Base-by-base conservation (phyloP, 2,113 vertebrate species). In the Plecturocebus donacophilus region DNA sequence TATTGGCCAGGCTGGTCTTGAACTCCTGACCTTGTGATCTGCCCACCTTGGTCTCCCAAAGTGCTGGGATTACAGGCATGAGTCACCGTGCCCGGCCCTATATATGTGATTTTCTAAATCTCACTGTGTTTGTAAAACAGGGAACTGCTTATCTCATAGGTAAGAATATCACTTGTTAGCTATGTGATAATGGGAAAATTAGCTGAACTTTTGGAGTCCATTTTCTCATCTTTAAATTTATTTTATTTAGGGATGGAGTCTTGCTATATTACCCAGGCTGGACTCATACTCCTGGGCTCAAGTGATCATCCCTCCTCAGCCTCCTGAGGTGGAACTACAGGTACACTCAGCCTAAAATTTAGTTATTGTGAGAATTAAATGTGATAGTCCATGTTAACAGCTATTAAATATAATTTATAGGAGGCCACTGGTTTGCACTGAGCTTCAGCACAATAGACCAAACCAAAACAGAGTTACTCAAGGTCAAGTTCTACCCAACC, bases 291-390 rank as follows among this genome's bases (percentile, higher is more conserved):
- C n/a, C 19, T 40, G 70, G 70, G 9, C 20, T 73, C 70, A 40
- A 73, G 70, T 40, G n/a, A 73, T 73, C n/a, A 10, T 71, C 70
- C n/a, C 9, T 12, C 20, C 19, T 73, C 70, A 73, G 70, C n/a
- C 70, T 73, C n/a, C 70, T 38, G 20, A 73, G n/a, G 20, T 73
- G 70, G 70, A 10, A 73, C 20, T 73, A 73, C 13, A 45, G 38
- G 23, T 23, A 6, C 12, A 45, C 12, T 42, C 23, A 75, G 23
- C 42, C 45, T 91, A 75, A 76, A 82, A 54, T 73, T 93, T 54
- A 83, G 32, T 94, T 84, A 94, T 79, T 87, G 70, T 71, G 87
- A 83, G 16, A 40, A 81, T 85, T 83, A 92, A 84, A 58, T 49
- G 84, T 84, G 64, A 75, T 58, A 91, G 40, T 66, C 25, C 19